A percentile compares a stretch with the other conserved stretches of the same genome.
Conservation (phyloP, 1,140 invertebrate genomes). For the Nymphalis io region DNA sequence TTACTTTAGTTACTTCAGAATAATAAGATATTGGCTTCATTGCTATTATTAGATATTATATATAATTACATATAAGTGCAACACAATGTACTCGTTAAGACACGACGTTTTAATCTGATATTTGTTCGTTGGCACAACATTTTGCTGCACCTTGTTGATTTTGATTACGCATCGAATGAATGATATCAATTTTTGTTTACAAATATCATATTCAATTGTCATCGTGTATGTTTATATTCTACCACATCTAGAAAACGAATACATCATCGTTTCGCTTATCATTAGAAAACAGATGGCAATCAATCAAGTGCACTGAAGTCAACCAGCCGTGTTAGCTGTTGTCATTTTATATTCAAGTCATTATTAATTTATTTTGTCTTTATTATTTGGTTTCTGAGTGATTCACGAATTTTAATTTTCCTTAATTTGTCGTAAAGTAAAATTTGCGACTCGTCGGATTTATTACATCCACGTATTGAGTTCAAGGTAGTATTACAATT, state of each 20-base stretch:
- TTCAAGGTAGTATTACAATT: too few species aligned
- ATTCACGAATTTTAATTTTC: not conserved
- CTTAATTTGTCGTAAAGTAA: too few species aligned
- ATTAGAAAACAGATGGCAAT: constrained; percentile 8
- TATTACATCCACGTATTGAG: too few species aligned
- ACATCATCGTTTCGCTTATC: not conserved
- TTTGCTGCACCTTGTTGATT: too few species aligned
- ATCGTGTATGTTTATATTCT: not conserved
- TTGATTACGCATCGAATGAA: not conserved
- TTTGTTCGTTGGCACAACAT: not conserved
- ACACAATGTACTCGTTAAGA: not conserved
- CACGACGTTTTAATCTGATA: not conserved
- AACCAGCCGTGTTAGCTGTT: constrained; percentile 2
- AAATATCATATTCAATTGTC: not conserved
- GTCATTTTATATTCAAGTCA: not conserved
- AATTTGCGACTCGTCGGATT: too few species aligned
- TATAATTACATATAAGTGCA: not conserved
- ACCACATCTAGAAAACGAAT: not conserved
- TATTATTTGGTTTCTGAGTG: not conserved
- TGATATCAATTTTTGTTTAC: not conserved
- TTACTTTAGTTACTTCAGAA: not conserved
- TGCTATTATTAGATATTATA: not conserved
- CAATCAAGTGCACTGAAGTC: constrained; percentile 2
- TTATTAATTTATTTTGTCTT: not conserved
- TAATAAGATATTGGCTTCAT: not conserved